Percentiles rank a stretch among this genome's conserved stretches.
Evolutionary conservation across 1,140 invertebrate genomes (phyloP).

Genomic region (Bombyx mandarina): DNA sequence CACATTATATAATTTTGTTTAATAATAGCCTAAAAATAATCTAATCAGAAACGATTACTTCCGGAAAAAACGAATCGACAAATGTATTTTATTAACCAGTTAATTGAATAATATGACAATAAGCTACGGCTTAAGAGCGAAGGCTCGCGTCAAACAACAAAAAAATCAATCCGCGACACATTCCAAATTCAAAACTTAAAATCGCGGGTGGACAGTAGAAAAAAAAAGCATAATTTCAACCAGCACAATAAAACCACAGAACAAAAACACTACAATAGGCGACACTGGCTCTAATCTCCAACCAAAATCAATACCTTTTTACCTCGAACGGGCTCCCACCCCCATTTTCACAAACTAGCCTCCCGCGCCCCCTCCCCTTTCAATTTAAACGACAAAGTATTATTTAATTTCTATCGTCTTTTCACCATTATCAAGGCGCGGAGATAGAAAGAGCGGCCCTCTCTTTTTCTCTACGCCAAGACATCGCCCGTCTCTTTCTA

Average conservation of each 20-base stretch:
- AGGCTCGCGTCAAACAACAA: no score
- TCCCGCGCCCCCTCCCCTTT: conserved; percentile 37
- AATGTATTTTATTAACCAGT: no score
- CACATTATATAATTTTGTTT: no score
- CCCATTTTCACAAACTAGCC: conserved; percentile 53
- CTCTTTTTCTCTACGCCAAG: conserved; percentile 44
- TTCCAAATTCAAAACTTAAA: no score
- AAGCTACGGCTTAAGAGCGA: no score
- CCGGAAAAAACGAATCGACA: no score
- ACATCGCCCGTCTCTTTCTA: conserved; percentile 35
- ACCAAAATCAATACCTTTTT: conserved; percentile 67
- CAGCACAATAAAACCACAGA: no score
- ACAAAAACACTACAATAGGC: conserved; percentile 9
- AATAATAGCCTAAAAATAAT: no score
- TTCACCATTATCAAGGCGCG: conserved; percentile 60
- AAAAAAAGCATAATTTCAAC: background rate
- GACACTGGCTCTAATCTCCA: conserved; percentile 37
- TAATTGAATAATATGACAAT: no score
- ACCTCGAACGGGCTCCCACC: conserved; percentile 47
- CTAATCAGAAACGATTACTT: no score
- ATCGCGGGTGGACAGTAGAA: no score
- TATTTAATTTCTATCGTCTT: conserved; percentile 68
- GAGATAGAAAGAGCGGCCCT: conserved; percentile 34
- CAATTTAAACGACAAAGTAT: conserved; percentile 69
- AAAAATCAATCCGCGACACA: no score